phyloP scores from a whole-genome alignment of 2,113 vertebrate genomes.

The Prionailurus bengalensis region DNA sequence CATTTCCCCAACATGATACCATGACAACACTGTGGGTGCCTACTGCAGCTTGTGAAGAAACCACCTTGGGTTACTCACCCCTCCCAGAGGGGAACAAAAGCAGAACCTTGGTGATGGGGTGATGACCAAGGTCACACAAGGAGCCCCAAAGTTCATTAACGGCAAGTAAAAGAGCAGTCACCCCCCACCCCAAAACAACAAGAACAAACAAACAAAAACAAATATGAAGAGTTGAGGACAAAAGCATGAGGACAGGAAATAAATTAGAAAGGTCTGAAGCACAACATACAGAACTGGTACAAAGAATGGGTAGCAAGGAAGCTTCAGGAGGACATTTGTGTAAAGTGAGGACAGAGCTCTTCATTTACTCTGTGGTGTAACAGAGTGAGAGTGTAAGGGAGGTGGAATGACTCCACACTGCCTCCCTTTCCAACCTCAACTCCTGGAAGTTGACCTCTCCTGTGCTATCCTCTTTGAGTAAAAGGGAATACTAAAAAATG shows the following conservation, averaged over 20 bases:
- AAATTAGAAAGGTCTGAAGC: not conserved
- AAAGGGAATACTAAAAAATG: not conserved
- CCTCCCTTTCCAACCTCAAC: not conserved
- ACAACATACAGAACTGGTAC: not conserved
- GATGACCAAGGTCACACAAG: not conserved
- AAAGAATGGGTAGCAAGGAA: not conserved
- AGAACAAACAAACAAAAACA: too few relatives aligned
- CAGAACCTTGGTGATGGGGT: not conserved
- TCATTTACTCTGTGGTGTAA: not conserved
- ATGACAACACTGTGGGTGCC: conserved; percentile 93
- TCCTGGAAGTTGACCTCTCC: not conserved
- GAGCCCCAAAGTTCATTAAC: not conserved
- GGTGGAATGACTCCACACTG: not conserved
- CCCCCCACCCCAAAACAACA: not conserved
- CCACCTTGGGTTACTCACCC: not conserved
- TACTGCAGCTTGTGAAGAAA: conserved; percentile 89
- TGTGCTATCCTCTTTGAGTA: not conserved
- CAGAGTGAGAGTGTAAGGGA: too few relatives aligned
- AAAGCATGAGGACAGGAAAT: not conserved
- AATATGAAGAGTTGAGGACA: not conserved
- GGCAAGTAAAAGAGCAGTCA: conserved; percentile 49
- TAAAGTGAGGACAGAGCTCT: not conserved
- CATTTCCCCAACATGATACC: conserved; percentile 89
- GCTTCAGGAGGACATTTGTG: not conserved
- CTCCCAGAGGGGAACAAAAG: not conserved